Conservation (phyloP, 2,797 vertebrate species). For the Sebastes wilsoni region DNA sequence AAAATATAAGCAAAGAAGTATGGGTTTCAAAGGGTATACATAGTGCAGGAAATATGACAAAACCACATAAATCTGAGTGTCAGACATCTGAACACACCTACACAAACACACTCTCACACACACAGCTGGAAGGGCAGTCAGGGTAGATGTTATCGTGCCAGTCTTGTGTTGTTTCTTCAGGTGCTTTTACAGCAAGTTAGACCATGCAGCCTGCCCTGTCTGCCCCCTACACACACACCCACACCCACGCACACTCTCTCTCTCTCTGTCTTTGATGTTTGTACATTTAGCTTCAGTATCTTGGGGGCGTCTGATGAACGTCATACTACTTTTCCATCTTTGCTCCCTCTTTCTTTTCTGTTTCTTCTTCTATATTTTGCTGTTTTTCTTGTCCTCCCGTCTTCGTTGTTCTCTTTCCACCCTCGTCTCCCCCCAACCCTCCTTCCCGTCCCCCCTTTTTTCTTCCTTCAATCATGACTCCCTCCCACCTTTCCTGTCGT, state of each 20-base stretch:
- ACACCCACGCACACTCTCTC: constrained; percentile 15
- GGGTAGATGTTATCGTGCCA: constrained; percentile 77
- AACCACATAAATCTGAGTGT: constrained; percentile 28
- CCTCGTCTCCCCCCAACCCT: not conserved
- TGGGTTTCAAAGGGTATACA: constrained; percentile 6
- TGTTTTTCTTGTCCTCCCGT: constrained; percentile 9
- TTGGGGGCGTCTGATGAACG: constrained; percentile 53
- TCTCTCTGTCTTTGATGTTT: constrained; percentile 69
- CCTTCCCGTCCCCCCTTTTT: constrained; percentile 7
- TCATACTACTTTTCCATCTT: constrained; percentile 25
- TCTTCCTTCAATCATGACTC: constrained; percentile 58
- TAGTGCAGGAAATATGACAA: constrained; percentile 10
- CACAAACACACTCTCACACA: constrained; percentile 18
- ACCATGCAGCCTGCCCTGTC: constrained; percentile 74
- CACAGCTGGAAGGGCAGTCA: constrained; percentile 47
- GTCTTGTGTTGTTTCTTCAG: constrained; percentile 80
- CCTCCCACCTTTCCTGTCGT: constrained; percentile 47
- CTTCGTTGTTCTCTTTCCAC: not conserved
- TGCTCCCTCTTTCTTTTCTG: not conserved
- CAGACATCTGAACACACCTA: constrained; percentile 5
- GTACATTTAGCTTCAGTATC: constrained; percentile 61
- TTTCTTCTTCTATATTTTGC: constrained; percentile 22
- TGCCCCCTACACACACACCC: constrained; percentile 36
- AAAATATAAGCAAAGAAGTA: not conserved
- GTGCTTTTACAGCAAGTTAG: constrained; percentile 76